Percentiles rank a stretch among this genome's conserved stretches.
Evolutionary conservation across 2,113 vertebrate species (phyloP).

Genomic region (Illadopsis cleaveri): DNA sequence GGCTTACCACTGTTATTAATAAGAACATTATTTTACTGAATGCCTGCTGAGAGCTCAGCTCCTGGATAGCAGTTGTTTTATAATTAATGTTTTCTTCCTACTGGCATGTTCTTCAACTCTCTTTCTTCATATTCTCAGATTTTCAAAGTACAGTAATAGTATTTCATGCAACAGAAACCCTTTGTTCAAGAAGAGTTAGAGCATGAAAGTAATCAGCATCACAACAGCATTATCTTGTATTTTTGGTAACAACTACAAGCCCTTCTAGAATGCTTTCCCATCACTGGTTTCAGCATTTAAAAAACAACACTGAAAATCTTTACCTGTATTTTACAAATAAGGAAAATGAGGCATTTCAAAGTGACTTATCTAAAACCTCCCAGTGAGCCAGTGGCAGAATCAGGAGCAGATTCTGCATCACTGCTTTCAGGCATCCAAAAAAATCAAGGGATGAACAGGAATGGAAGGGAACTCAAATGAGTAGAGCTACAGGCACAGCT

Average conservation of each 20-base stretch:
- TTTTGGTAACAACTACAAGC: neutral
- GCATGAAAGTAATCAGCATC: neutral
- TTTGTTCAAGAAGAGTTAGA: neutral
- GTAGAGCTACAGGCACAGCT: neutral
- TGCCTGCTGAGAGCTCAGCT: conserved; percentile 26
- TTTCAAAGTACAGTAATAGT: neutral
- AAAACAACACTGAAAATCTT: neutral
- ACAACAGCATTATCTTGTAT: neutral
- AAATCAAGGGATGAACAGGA: neutral
- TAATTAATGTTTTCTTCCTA: conserved; percentile 50
- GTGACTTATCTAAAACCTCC: neutral
- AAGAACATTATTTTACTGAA: conserved; percentile 39
- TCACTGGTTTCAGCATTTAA: neutral
- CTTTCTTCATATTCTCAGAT: neutral
- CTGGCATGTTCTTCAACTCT: neutral
- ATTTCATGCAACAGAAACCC: neutral
- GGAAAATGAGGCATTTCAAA: neutral
- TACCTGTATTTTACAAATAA: neutral
- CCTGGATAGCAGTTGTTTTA: conserved; percentile 30
- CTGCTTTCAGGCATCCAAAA: neutral
- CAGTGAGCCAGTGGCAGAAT: neutral
- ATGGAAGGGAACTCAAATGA: neutral
- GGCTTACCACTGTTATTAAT: conserved; percentile 35
- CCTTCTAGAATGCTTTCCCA: neutral
- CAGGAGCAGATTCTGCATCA: neutral